Percentiles rank a stretch among this genome's conserved stretches.
These are phyloP conservation scores for Rhabditoides inermis DNA, from an alignment of 2,888 invertebrate genomes.

Conservation along the genomic window DNA sequence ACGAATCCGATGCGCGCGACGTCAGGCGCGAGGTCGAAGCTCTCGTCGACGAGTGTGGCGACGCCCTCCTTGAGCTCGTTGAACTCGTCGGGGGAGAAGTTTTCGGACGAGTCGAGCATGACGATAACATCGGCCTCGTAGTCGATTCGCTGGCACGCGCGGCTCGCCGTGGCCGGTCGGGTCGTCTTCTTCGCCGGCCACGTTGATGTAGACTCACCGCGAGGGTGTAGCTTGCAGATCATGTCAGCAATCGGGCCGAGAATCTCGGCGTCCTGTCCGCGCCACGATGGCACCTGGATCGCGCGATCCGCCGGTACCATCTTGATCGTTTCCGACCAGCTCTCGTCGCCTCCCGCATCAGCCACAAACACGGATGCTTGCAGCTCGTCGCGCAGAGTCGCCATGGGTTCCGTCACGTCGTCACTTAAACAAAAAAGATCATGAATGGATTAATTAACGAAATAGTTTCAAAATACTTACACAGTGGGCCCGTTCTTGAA, in stretches of 20 bases:
- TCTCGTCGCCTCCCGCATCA: conserved; percentile 33
- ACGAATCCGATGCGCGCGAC: conserved; percentile 47
- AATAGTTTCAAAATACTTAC: conserved; percentile 17
- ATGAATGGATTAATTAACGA: neutral
- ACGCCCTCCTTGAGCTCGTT: conserved; percentile 40
- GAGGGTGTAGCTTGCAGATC: conserved; percentile 38
- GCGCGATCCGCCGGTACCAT: conserved; percentile 24
- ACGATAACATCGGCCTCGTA: conserved; percentile 41
- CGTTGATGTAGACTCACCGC: conserved; percentile 15
- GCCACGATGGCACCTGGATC: conserved; percentile 37
- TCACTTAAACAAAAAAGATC: conserved; percentile 26
- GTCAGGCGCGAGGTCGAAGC: conserved; percentile 49
- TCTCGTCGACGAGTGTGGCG: conserved; percentile 45
- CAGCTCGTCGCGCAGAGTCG: conserved; percentile 27
- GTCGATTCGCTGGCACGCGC: conserved; percentile 11
- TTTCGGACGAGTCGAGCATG: conserved; percentile 47
- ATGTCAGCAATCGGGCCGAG: conserved; percentile 42
- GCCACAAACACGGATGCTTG: conserved; percentile 43
- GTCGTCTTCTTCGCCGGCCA: conserved; percentile 23
- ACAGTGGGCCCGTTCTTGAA: conserved; percentile 45
- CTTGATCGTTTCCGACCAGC: conserved; percentile 19
- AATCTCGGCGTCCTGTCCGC: conserved; percentile 35
- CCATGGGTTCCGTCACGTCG: conserved; percentile 23
- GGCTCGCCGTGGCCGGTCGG: conserved; percentile 9
- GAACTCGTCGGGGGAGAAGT: conserved; percentile 41